A percentile compares a stretch with the other conserved stretches of the same genome.
Conservation (phyloP, 2,888 invertebrate genomes). For the Dioctria rufipes region DNA sequence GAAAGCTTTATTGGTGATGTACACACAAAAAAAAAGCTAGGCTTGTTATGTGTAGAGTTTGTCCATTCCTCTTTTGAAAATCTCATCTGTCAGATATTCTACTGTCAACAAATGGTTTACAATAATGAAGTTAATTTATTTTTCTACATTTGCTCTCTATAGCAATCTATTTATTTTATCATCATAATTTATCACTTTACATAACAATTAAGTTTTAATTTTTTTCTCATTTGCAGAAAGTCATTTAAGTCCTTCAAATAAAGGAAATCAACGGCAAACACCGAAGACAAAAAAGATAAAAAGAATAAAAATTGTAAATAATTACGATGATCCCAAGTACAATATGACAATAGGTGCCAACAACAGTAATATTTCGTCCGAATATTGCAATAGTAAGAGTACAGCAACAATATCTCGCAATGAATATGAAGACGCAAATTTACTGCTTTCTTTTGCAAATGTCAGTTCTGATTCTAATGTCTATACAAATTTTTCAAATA, state of each 20-base stretch:
- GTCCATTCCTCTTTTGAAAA: too few species aligned
- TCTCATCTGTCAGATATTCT: too few species aligned
- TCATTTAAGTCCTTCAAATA: neutral
- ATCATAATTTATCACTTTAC: too few species aligned
- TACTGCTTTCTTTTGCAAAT: conserved; percentile 62
- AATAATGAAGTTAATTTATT: too few species aligned
- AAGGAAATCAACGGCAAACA: conserved; percentile 58
- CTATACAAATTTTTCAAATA: conserved; percentile 29
- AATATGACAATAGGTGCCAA: neutral
- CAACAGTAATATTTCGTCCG: conserved; percentile 67
- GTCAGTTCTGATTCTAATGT: conserved; percentile 57
- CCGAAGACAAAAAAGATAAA: conserved; percentile 65
- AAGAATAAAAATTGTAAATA: conserved; percentile 61
- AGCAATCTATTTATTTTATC: too few species aligned
- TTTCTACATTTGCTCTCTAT: too few species aligned
- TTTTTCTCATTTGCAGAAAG: too few species aligned
- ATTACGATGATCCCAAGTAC: conserved; percentile 62
- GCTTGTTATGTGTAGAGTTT: too few species aligned
- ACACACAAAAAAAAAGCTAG: too few species aligned
- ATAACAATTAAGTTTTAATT: too few species aligned
- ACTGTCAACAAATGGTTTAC: too few species aligned
- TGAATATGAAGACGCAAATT: conserved; percentile 62
- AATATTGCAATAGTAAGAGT: conserved; percentile 24
- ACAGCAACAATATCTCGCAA: conserved; percentile 42
- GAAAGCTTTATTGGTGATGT: too few species aligned